Percentiles rank a stretch among this genome's conserved stretches.
Evolutionary conservation across 2,888 invertebrate genomes (phyloP).

Genomic region (Chrysomela aeneicollis): DNA sequence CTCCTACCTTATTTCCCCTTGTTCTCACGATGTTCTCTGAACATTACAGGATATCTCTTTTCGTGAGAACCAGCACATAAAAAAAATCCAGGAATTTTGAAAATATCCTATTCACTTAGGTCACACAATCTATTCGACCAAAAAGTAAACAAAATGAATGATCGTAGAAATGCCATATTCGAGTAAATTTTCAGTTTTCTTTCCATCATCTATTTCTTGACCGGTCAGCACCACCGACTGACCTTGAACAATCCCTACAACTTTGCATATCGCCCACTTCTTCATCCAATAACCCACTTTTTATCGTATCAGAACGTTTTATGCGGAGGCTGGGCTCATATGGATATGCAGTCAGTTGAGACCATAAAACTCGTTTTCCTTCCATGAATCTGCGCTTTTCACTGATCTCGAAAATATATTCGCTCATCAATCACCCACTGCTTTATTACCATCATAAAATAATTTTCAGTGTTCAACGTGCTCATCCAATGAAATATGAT

Average conservation of each 20-base stretch:
- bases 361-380: constrained; percentile 23
- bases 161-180: too few species aligned
- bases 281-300: constrained; percentile 8
- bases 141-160: too few species aligned
- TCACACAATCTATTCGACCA: too few species aligned
- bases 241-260: neutral
- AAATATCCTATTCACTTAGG: too few species aligned
- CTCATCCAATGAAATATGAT: constrained; percentile 54
- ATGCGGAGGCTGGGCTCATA: constrained; percentile 6
- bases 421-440: constrained; percentile 51
- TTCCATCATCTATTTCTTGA: too few species aligned
- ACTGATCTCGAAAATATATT: constrained; percentile 27
- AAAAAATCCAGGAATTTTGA: too few species aligned
- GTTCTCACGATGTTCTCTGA: too few species aligned
- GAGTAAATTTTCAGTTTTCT: too few species aligned
- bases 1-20: too few species aligned
- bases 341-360: constrained; percentile 9
- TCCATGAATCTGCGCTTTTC: constrained; percentile 29
- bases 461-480: constrained; percentile 55
- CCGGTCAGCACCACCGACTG: too few species aligned
- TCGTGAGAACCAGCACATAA: too few species aligned
- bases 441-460: constrained; percentile 58
- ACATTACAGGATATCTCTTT: too few species aligned
- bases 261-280: neutral
- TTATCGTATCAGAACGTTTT: constrained; percentile 2